Evolutionary conservation across 2,797 vertebrate genomes (phyloP), one percentile per base, ranked within the genome.

Genomic region (Myiothlypis coronata): DNA sequence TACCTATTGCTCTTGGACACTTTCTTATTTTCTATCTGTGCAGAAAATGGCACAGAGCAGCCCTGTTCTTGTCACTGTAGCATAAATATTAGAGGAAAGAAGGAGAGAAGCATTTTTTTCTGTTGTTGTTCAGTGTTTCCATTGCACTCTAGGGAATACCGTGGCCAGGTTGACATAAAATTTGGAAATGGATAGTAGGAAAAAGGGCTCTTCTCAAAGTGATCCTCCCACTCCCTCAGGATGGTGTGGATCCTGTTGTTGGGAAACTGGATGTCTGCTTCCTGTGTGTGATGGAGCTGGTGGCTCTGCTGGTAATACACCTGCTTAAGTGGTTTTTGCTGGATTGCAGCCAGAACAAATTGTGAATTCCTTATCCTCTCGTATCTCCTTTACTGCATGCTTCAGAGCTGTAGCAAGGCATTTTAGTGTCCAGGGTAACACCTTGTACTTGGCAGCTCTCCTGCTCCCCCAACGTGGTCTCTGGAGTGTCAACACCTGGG

Each of bases 361-460:
- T 46, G 84, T 37, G 81, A 93, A 61, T 91, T 89, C 91, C 71
- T 95, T 91, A 78, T 91, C 93, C 91, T 78, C 79, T 92, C 9
- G 0, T 75, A 86, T 90, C 94, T 90, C 14, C 52, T 35, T 88
- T 76, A 82, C 83, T 82, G 63, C 6, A 0, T 75, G 57, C 52
- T 90, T 72, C 74, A 67, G 70, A 93, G 83, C 74, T 50, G 50
- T 14, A 90, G 77, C 35, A 20, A 92, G 77, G 74, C 77, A 27
- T 90, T 90, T 90, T 21, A 69, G 77, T 67, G 78, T 92, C 92
- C 10, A 1, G 91, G 81, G 77, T 92, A 96, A 89, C 87, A 95
- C 91, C 89, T 96, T 87, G 87, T 89, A 74, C 55, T 95, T 96
- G 95, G 80, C 94, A 94, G 89, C 83, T 76, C 59, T 94, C 74